Base-by-base conservation (phyloP, 2,888 invertebrate species). In the Cephus spinipes region DNA sequence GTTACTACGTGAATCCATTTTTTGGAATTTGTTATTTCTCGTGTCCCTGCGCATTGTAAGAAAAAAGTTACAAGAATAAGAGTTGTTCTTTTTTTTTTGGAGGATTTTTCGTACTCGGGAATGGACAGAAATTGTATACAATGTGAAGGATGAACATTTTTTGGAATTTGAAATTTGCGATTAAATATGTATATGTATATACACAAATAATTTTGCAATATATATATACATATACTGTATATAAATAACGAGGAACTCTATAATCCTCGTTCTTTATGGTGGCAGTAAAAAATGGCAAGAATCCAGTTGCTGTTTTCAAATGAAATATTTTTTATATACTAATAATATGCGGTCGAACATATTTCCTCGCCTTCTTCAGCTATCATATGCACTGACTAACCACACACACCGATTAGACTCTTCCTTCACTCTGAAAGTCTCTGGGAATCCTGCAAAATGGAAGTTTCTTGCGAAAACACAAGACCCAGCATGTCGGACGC, bases 361-460 rank as follows among this genome's bases (percentile, higher is more conserved):
- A 77, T 75, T 71, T 76, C 31, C 35, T 40, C 68, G 73, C 79
- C 32, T 75, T 77, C 80, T 75, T 80, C 80, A 77, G 77, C 76
- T 74, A 68, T 77, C 69, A 77, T 79, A 76, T 76, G 68, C 79
- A 81, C 81, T 80, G 79, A 81, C 81, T 79, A 81, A 79, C 15
- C 55, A 55, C 55, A 55, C 55, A 9, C 9, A 1, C 55, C 55
- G 55, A 55, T 55, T 55, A 55, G 55, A 55, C 55, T 55, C 55
- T 55, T 55, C 23, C 55, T 55, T 55, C 23, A 23, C 55, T 55
- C 55, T 55, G 55, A 55, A 55, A 55, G 55, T 55, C 23, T 55
- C 23, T 55, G 55, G 23, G 55, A 55, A 55, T 55, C 55, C 55
- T 55, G 55, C 55, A 55, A 23, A 55, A 23, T 55, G 55, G 23